These are phyloP conservation scores for Botia almorhae DNA, from an alignment of 2,797 vertebrate species.

Conservation along the genomic window DNA sequence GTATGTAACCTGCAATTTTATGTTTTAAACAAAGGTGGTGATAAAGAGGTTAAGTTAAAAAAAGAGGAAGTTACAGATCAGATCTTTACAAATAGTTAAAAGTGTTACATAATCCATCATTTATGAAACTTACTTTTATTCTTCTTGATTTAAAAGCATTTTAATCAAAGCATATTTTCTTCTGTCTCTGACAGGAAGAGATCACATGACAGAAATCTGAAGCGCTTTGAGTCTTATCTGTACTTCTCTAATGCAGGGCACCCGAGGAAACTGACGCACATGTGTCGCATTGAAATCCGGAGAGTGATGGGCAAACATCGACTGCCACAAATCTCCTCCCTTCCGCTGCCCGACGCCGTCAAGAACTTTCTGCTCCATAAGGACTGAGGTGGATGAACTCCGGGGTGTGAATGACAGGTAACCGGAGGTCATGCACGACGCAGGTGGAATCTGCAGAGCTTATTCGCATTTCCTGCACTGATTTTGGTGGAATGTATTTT, in stretches of 20 bases:
- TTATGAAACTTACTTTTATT: too few relatives aligned
- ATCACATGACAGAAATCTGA: not conserved
- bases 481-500: not conserved
- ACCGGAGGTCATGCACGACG: not conserved
- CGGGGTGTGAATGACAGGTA: not conserved
- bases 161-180: too few relatives aligned
- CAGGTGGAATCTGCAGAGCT: not conserved
- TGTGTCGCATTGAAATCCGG: constrained; percentile 88
- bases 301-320: constrained; percentile 84
- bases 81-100: too few relatives aligned
- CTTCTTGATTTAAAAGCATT: too few relatives aligned
- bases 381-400: constrained; percentile 62
- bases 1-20: too few relatives aligned
- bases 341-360: constrained; percentile 87
- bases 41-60: too few relatives aligned
- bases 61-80: too few relatives aligned
- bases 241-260: constrained; percentile 68
- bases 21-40: too few relatives aligned
- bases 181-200: too few relatives aligned
- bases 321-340: constrained; percentile 78
- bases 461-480: not conserved
- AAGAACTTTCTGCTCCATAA: constrained; percentile 87
- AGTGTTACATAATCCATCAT: too few relatives aligned
- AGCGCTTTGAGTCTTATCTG: not conserved
- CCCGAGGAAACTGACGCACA: constrained; percentile 79